Evolutionary conservation across 1,140 invertebrate genomes (phyloP).

Genomic region (Monomorium pharaonis): DNA sequence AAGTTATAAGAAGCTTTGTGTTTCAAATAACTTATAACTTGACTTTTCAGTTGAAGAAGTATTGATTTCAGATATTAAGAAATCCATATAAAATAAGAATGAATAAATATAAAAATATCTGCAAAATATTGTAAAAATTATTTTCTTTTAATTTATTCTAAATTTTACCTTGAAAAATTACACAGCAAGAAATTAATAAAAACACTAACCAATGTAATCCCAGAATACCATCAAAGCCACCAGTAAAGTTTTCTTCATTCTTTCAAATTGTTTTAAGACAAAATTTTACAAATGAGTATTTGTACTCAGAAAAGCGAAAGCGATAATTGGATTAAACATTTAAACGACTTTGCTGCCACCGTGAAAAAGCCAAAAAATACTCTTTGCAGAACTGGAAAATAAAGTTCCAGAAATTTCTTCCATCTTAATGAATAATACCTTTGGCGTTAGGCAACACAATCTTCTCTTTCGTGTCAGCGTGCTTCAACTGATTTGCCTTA

Average conservation of each 20-base stretch:
- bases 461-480: conserved; percentile 92
- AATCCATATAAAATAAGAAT: conserved; percentile 33
- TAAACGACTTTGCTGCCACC: neutral
- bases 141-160: neutral
- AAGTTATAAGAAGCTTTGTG: neutral
- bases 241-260: neutral
- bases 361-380: neutral
- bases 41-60: neutral
- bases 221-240: neutral
- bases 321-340: neutral
- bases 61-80: neutral
- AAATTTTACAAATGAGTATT: conserved; percentile 3
- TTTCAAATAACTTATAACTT: neutral
- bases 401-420: neutral
- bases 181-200: conserved; percentile 7
- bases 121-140: neutral
- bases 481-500: conserved; percentile 89
- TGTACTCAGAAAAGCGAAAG: neutral
- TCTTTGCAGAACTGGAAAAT: neutral
- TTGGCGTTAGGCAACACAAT: conserved; percentile 91
- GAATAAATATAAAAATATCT: neutral
- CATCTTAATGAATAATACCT: conserved; percentile 86
- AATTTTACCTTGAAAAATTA: neutral
- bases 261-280: neutral
- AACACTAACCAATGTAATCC: neutral